phyloP scores from a whole-genome alignment of 2,113 vertebrate genomes.

The Pygoscelis antarcticus region DNA sequence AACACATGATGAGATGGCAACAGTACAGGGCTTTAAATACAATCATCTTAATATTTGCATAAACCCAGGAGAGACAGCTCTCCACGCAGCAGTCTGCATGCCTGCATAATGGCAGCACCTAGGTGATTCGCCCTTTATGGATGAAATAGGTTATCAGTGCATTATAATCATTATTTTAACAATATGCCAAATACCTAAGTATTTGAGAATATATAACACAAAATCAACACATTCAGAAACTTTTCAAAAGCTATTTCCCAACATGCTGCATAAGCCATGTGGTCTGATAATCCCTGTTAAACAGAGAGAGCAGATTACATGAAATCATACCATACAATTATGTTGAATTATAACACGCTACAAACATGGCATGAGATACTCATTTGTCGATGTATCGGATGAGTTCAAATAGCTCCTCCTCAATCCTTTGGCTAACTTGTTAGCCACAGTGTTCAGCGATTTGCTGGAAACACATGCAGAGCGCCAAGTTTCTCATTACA shows the following conservation, averaged over 20 bases:
- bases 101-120: not conserved
- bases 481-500: not conserved
- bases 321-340: not conserved
- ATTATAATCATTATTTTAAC: not conserved
- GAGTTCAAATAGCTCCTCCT: not conserved
- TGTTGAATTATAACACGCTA: fast-evolving
- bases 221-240: not conserved
- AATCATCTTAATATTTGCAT: not conserved
- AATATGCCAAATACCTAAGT: not conserved
- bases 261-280: not conserved
- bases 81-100: not conserved
- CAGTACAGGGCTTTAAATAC: not conserved
- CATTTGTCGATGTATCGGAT: not conserved
- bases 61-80: not conserved
- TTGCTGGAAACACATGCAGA: not conserved
- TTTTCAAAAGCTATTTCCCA: not conserved
- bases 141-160: not conserved
- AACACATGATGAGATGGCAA: not conserved
- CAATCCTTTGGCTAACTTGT: not conserved
- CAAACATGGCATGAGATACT: not conserved
- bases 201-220: not conserved
- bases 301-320: not conserved
- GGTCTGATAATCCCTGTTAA: not conserved
- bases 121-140: not conserved
- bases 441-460: not conserved